Percentiles rank a stretch among this genome's conserved stretches.
Conservation (phyloP, 2,888 invertebrate genomes). For the Nomada ruficornis region DNA sequence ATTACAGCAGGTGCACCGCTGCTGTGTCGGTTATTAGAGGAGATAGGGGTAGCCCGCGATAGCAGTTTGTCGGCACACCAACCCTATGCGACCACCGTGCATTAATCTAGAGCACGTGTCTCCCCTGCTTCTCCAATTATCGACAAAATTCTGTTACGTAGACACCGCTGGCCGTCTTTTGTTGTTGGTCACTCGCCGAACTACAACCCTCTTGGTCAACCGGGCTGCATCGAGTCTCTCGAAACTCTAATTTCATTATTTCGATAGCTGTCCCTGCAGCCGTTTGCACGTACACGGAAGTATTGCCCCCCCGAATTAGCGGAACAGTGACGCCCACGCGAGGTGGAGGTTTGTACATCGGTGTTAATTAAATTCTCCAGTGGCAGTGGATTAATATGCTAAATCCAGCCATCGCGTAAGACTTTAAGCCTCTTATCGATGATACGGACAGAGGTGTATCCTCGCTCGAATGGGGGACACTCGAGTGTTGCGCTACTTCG, state of each 20-base stretch:
- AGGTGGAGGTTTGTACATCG: too few relatives aligned
- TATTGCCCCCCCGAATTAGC: too few relatives aligned
- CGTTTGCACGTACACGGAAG: not conserved
- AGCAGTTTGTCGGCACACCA: slow-evolving; percentile 45
- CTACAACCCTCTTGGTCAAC: not conserved
- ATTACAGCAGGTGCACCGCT: slow-evolving; percentile 49
- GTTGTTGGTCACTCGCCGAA: not conserved
- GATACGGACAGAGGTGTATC: not conserved
- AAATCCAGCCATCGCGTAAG: slow-evolving; percentile 33
- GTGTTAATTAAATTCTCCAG: slow-evolving; percentile 50
- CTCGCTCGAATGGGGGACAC: not conserved
- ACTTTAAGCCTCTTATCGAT: slow-evolving; percentile 53
- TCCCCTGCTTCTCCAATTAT: slow-evolving; percentile 22
- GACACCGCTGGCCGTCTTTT: not conserved
- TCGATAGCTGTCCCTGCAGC: not conserved
- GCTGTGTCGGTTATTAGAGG: slow-evolving; percentile 18
- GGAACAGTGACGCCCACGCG: too few relatives aligned
- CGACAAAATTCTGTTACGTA: slow-evolving; percentile 28
- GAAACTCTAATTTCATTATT: not conserved
- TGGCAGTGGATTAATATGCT: slow-evolving; percentile 30
- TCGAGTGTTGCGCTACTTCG: not conserved
- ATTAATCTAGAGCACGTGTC: slow-evolving; percentile 54
- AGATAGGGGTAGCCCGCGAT: slow-evolving; percentile 22
- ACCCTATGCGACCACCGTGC: slow-evolving; percentile 8
- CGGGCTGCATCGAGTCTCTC: not conserved